These are phyloP conservation scores for Arenicola marina DNA, from an alignment of 2,888 invertebrate genomes.

Conservation along the genomic window DNA sequence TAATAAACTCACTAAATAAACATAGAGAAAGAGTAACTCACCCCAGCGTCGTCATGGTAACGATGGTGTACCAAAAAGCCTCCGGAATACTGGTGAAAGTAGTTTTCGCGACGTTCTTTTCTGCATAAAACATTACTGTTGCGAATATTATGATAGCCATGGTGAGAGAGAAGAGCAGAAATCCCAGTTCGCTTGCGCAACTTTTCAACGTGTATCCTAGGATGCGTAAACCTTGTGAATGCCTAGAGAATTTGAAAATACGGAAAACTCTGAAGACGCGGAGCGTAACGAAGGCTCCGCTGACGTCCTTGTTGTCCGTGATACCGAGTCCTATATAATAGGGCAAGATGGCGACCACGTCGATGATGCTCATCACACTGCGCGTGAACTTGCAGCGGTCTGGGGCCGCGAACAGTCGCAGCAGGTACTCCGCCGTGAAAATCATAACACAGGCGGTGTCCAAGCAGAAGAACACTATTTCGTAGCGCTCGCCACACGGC, in stretches of 20 bases:
- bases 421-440: slow-evolving; percentile 93
- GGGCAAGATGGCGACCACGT: slow-evolving; percentile 98
- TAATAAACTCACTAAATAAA: no score
- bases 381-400: slow-evolving; percentile 96
- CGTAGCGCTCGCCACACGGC: slow-evolving; percentile 92
- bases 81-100: slow-evolving; percentile 99
- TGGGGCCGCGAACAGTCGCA: slow-evolving; percentile 94
- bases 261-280: slow-evolving; percentile 99
- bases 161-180: slow-evolving; percentile 97
- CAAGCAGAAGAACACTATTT: slow-evolving; percentile 91
- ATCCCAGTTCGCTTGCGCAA: slow-evolving; percentile 98
- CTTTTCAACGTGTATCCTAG: slow-evolving; percentile 99
- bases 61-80: slow-evolving; percentile 99
- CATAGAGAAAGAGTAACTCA: no score
- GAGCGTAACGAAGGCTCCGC: slow-evolving; percentile 97
- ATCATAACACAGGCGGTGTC: slow-evolving; percentile 99
- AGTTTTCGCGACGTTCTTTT: slow-evolving; percentile 96
- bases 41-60: slow-evolving; percentile 99
- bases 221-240: slow-evolving; percentile 97
- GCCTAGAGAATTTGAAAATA: slow-evolving; percentile 99
- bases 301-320: slow-evolving; percentile 97
- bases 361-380: slow-evolving; percentile 99
- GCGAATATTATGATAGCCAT: slow-evolving; percentile 99
- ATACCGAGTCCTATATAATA: slow-evolving; percentile 96
- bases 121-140: slow-evolving; percentile 99